A percentile compares a stretch with the other conserved stretches of the same genome.
Evolutionary conservation across 2,113 vertebrate species (phyloP).

Genomic region (Pitta sordida): DNA sequence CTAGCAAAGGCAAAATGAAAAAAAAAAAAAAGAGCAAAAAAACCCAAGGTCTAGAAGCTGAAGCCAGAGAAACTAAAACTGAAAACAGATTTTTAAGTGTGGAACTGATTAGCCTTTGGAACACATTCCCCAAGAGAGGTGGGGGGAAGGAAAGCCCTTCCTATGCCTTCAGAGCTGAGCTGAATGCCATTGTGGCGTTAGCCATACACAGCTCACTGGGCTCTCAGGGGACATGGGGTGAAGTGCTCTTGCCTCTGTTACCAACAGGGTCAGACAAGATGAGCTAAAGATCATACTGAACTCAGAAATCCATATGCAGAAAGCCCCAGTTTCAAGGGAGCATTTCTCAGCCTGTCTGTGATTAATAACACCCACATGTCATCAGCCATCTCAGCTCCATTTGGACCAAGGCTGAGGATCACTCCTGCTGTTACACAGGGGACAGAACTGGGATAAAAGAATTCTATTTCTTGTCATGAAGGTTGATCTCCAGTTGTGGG

Average conservation of each 20-base stretch:
- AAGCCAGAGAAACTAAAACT: slow-evolving; percentile 36
- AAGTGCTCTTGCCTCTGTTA: background rate
- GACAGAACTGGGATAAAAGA: background rate
- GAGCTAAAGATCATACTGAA: background rate
- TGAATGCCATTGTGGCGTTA: background rate
- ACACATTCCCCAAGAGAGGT: background rate
- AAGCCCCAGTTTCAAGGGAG: background rate
- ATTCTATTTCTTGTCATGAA: background rate
- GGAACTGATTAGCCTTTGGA: slow-evolving; percentile 55
- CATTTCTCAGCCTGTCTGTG: background rate
- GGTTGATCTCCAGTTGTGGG: background rate
- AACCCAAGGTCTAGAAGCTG: background rate
- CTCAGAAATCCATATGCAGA: background rate
- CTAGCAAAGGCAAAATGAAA: background rate
- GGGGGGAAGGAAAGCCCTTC: background rate
- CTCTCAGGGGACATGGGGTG: background rate
- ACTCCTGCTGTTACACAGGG: background rate
- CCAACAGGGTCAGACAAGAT: background rate
- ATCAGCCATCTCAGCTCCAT: background rate
- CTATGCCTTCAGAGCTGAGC: background rate
- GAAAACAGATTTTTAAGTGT: slow-evolving; percentile 41
- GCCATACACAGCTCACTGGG: background rate
- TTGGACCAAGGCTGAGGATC: background rate
- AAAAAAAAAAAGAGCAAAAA: background rate
- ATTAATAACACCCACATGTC: background rate